Evolutionary conservation across 2,888 invertebrate species (phyloP), one percentile per base, ranked within the genome.

Genomic region (Entomobrya multifasciata): DNA sequence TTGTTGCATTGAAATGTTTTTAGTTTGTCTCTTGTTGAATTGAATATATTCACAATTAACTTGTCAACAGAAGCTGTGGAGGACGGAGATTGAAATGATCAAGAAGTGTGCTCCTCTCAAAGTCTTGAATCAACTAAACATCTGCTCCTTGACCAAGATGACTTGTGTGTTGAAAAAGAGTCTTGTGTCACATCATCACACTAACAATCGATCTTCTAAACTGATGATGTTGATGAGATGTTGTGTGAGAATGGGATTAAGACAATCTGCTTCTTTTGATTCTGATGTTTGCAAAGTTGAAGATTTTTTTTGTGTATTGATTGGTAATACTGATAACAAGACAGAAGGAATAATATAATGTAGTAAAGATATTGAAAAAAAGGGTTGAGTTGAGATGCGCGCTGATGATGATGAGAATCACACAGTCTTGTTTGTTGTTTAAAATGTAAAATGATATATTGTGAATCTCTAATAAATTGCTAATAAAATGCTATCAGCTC

Each of bases 241-340:
- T 55, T 67, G 52, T 70, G 62, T 85, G 84, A 85, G 84, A 85
- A 85, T 70, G 49, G 84, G 84, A 85, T 85, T 85, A 85, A 85
- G 78, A 70, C 78, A 67, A 67, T 80, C 67, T 65, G 65, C 60
- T 60, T 57, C 55, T 30, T n/a, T n/a, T 52, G 79, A 62, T 47
- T 52, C 25, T 55, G 27, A 17, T 74, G 22, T 1, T 77, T 17
- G 10, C 17, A 62, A 82, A n/a, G n/a, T n/a, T 82, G 82, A 82
- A 72, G 72, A 70, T 81, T 55, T 74, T 70, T 82, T 55, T 67
- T 76, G n/a, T n/a, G n/a, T n/a, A n/a, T n/a, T n/a, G 83, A 84
- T 84, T 67, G 1, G 36, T 65, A 36, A 30, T 22, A n/a, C 57
- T 77, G 83, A 84, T 84, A 84, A 83, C 41, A 62, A 52, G 67